phyloP scores from a whole-genome alignment of 2,797 vertebrate genomes.

The Diplodus puntazzo region DNA sequence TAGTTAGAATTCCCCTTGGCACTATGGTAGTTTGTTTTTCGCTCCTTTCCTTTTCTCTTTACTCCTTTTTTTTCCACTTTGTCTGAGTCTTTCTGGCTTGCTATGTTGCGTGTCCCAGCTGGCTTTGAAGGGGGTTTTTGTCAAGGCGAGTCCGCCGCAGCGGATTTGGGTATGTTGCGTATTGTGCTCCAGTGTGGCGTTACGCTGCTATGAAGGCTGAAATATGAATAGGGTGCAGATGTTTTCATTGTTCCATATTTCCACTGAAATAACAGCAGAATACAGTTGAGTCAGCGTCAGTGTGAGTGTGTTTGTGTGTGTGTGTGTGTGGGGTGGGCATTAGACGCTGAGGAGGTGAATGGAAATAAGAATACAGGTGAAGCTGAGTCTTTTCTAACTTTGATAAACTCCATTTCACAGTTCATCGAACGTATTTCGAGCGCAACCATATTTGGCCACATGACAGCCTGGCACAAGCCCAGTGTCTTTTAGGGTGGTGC shows the following conservation, averaged over 20 bases:
- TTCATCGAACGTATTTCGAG: not conserved
- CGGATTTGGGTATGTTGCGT: slow-evolving; percentile 59
- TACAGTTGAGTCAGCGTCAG: slow-evolving; percentile 1
- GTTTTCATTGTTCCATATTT: slow-evolving; percentile 55
- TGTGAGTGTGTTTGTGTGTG: not conserved
- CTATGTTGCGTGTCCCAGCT: slow-evolving; percentile 75
- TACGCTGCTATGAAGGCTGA: slow-evolving; percentile 46
- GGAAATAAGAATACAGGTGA: not conserved
- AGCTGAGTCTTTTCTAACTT: not conserved
- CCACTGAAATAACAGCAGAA: slow-evolving; percentile 22
- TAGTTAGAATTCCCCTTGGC: not conserved
- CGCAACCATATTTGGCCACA: slow-evolving; percentile 18
- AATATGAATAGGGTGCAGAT: slow-evolving; percentile 60
- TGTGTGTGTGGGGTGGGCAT: not conserved
- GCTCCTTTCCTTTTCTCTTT: not conserved
- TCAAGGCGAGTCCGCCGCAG: slow-evolving; percentile 63
- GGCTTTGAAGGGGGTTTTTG: slow-evolving; percentile 62
- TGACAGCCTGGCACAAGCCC: slow-evolving; percentile 6
- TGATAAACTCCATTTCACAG: not conserved
- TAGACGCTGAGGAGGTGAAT: not conserved
- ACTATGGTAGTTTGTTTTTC: slow-evolving; percentile 1
- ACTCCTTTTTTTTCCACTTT: not conserved
- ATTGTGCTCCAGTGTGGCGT: slow-evolving; percentile 37
- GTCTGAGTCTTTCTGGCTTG: slow-evolving; percentile 36
- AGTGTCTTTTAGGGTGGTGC: slow-evolving; percentile 8